Conservation (phyloP, 2,888 invertebrate genomes). For the Heliconius sara region DNA sequence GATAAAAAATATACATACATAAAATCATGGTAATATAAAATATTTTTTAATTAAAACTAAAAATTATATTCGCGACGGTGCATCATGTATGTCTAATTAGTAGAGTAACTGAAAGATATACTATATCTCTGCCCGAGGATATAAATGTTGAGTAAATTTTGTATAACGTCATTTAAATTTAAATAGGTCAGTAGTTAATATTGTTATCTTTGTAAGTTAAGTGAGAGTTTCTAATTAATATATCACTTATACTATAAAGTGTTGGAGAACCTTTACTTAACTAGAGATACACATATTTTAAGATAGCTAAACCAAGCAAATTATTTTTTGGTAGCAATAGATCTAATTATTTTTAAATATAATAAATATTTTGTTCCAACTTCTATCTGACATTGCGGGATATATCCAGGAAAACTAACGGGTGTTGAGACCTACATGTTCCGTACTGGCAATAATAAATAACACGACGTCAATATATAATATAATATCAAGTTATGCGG, state of each 20-base stretch:
- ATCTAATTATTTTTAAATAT: too few species aligned
- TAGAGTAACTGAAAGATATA: conserved; percentile 14
- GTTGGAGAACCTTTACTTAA: neutral
- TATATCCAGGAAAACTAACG: neutral
- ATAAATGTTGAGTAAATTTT: conserved; percentile 17
- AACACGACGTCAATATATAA: neutral
- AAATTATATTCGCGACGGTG: conserved; percentile 8
- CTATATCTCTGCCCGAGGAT: conserved; percentile 12
- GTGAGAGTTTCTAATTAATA: neutral
- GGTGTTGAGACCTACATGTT: neutral
- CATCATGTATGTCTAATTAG: conserved; percentile 17
- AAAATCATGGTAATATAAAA: neutral
- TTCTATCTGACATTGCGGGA: neutral
- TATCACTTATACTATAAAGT: neutral
- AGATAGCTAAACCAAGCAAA: neutral
- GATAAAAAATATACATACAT: neutral
- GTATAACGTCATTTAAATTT: conserved; percentile 18
- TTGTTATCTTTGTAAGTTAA: neutral
- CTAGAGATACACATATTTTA: neutral
- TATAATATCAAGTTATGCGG: too few species aligned
- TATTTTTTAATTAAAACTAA: conserved; percentile 1
- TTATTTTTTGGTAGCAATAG: neutral
- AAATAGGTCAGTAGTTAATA: neutral
- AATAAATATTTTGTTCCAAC: too few species aligned
- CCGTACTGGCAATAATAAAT: too few species aligned